Conservation (phyloP, 2,888 invertebrate genomes). For the Nomada flava region DNA sequence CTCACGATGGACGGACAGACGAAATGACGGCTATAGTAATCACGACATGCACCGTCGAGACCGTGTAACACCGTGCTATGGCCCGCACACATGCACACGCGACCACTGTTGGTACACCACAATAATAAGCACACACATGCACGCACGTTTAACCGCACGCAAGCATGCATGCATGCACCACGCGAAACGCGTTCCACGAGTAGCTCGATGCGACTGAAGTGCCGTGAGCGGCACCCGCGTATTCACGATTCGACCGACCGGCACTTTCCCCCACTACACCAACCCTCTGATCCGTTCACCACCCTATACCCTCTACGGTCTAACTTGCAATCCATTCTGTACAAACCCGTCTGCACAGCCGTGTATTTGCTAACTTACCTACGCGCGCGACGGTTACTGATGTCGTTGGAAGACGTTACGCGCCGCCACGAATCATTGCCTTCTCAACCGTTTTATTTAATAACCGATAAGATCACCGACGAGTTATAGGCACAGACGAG, state of each 20-base stretch:
- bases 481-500: too few relatives aligned
- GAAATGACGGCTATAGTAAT: conserved; percentile 56
- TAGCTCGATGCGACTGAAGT: conserved; percentile 73
- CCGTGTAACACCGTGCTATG: conserved; percentile 54
- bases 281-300: conserved; percentile 29
- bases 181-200: conserved; percentile 68
- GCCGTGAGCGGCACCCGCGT: conserved; percentile 38
- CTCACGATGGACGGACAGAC: conserved; percentile 49
- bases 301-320: conserved; percentile 19
- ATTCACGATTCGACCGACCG: conserved; percentile 54
- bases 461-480: not conserved
- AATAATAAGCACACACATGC: conserved; percentile 64
- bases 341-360: conserved; percentile 4
- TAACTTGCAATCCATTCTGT: conserved; percentile 21
- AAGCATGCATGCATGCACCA: conserved; percentile 65
- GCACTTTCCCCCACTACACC: conserved; percentile 40
- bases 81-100: conserved; percentile 62
- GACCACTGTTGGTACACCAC: conserved; percentile 58
- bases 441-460: not conserved
- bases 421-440: conserved; percentile 23
- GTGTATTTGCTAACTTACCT: conserved; percentile 31
- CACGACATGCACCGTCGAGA: conserved; percentile 55
- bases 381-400: not conserved
- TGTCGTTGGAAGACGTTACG: conserved; percentile 9
- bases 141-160: conserved; percentile 67